A percentile compares a stretch with the other conserved stretches of the same genome.
Conservation (phyloP, 1,140 invertebrate genomes). For the Oreohelix idahoensis region DNA sequence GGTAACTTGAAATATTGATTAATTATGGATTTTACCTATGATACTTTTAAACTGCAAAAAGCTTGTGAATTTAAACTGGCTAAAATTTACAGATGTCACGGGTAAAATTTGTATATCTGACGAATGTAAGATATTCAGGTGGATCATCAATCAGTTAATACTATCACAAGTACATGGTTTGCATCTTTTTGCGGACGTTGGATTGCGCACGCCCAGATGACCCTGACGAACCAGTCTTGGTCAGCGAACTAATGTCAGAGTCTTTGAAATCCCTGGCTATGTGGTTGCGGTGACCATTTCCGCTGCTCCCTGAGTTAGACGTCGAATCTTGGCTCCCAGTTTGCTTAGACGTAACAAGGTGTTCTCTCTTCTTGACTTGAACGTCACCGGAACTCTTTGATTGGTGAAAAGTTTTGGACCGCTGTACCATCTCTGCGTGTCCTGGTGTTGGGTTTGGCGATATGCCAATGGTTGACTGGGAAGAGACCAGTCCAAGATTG, state of each 20-base stretch:
- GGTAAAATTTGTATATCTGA: too few species aligned
- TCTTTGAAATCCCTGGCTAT: slow-evolving; percentile 49
- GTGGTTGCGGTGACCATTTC: slow-evolving; percentile 20
- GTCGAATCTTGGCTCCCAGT: slow-evolving; percentile 17
- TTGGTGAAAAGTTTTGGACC: slow-evolving; percentile 4
- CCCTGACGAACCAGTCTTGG: slow-evolving; percentile 37
- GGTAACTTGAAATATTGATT: too few species aligned
- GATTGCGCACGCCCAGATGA: slow-evolving; percentile 28
- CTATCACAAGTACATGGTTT: slow-evolving; percentile 43
- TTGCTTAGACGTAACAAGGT: not conserved
- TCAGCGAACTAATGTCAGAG: slow-evolving; percentile 50
- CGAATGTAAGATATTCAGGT: too few species aligned
- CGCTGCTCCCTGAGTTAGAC: slow-evolving; percentile 45
- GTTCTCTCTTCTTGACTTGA: not conserved
- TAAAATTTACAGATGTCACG: too few species aligned
- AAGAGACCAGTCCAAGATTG: slow-evolving; percentile 28
- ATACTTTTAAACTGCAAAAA: too few species aligned
- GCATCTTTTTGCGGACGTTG: slow-evolving; percentile 43
- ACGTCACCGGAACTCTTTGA: slow-evolving; percentile 9
- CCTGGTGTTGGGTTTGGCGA: not conserved
- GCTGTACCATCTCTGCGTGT: not conserved
- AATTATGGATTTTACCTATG: too few species aligned
- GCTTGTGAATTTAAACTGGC: not conserved
- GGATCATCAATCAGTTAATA: not conserved
- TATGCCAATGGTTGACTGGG: not conserved